phyloP scores from a whole-genome alignment of 2,113 vertebrate species.

The Pantherophis guttatus region DNA sequence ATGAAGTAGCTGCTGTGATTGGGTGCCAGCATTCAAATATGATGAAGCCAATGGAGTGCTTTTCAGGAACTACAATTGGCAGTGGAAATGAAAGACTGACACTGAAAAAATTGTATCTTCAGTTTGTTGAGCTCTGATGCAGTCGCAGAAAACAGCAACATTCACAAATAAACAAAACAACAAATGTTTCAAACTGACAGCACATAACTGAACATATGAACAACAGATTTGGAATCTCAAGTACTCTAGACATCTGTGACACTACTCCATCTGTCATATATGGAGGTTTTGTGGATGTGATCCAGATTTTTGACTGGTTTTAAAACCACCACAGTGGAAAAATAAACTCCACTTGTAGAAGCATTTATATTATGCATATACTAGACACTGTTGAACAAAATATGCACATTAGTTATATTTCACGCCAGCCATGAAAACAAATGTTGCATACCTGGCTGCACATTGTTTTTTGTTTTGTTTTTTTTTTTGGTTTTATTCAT shows the following conservation, averaged over 20 bases:
- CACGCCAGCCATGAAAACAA: not conserved
- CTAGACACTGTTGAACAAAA: constrained; percentile 35
- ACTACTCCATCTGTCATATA: not conserved
- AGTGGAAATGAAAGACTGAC: constrained; percentile 8
- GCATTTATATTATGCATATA: constrained; percentile 14
- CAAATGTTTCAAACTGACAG: not conserved
- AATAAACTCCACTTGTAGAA: not conserved
- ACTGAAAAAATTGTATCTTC: constrained; percentile 16
- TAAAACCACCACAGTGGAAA: not conserved
- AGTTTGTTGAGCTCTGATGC: not conserved
- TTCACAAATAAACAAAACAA: constrained; percentile 9
- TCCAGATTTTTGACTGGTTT: not conserved
- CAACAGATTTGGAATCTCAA: not conserved
- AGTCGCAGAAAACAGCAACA: not conserved
- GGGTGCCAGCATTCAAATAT: not conserved
- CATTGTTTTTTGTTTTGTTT: not conserved
- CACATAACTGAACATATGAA: constrained; percentile 6
- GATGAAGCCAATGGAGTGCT: not conserved
- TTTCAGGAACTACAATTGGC: not conserved
- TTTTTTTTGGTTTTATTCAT: constrained; percentile 12
- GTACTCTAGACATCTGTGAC: not conserved
- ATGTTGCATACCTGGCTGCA: not conserved
- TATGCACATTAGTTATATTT: constrained; percentile 24
- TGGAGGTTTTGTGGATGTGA: not conserved
- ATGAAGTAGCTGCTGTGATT: not conserved